A percentile compares a stretch with the other conserved stretches of the same genome.
phyloP scores from a whole-genome alignment of 2,888 invertebrate genomes.

The Idaea biselata region DNA sequence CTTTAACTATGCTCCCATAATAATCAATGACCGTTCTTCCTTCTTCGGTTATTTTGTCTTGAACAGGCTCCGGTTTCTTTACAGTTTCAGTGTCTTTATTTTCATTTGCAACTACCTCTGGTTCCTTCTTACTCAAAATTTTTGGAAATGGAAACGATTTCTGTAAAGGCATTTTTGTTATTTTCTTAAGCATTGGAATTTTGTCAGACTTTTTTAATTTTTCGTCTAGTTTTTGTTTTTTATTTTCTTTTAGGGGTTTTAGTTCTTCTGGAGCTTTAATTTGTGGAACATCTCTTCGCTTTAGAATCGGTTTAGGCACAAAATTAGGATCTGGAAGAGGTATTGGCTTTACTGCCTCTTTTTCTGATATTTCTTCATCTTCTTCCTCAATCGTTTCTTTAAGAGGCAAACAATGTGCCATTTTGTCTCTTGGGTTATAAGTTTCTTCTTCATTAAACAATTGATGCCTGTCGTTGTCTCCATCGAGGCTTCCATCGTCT shows the following conservation, averaged over 20 bases:
- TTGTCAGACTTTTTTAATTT: constrained; percentile 63
- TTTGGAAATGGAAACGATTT: constrained; percentile 63
- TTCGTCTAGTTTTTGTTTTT: constrained; percentile 36
- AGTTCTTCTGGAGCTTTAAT: constrained; percentile 31
- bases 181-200: constrained; percentile 63
- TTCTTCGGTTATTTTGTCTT: constrained; percentile 81
- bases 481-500: constrained; percentile 65
- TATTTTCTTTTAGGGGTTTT: constrained; percentile 32
- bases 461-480: constrained; percentile 53
- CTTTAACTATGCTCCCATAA: constrained; percentile 89
- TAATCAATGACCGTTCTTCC: constrained; percentile 87
- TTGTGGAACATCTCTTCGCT: constrained; percentile 73
- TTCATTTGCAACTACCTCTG: constrained; percentile 42
- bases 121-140: constrained; percentile 61
- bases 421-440: constrained; percentile 84
- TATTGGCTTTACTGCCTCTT: constrained; percentile 80
- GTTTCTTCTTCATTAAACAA: constrained; percentile 82
- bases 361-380: constrained; percentile 76
- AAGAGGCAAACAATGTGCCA: constrained; percentile 44
- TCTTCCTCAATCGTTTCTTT: constrained; percentile 52
- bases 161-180: constrained; percentile 65
- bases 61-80: constrained; percentile 42
- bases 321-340: constrained; percentile 86
- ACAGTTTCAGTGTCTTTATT: constrained; percentile 29
- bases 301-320: constrained; percentile 89